These are phyloP conservation scores for Sphaeridia pumilis DNA, from an alignment of 2,888 invertebrate genomes.

Conservation along the genomic window DNA sequence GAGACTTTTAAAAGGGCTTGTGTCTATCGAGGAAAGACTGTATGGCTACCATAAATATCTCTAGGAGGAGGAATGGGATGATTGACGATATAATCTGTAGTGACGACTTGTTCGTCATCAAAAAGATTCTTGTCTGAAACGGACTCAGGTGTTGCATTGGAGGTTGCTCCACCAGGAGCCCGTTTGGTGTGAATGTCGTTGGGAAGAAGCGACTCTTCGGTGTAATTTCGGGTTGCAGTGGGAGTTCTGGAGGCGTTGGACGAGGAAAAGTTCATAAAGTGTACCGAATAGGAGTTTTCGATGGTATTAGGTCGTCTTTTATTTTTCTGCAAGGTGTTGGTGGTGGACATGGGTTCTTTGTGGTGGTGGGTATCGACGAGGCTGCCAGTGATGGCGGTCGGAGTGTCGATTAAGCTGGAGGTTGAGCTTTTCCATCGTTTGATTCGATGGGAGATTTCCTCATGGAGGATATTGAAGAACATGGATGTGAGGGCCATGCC, in stretches of 20 bases:
- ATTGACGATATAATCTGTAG: constrained; percentile 32
- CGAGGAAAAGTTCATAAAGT: constrained; percentile 36
- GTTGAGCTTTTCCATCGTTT: constrained; percentile 42
- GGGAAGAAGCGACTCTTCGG: constrained; percentile 34
- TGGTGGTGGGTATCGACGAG: not conserved
- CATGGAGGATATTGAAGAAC: constrained; percentile 81
- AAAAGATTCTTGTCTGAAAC: constrained; percentile 19
- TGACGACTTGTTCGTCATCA: constrained; percentile 32
- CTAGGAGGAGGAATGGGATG: constrained; percentile 35
- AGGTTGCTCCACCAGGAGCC: not conserved
- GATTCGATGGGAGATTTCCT: constrained; percentile 72
- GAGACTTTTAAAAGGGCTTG: not conserved
- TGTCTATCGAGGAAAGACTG: constrained; percentile 36
- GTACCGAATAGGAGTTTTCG: constrained; percentile 36
- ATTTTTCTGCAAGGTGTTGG: constrained; percentile 15
- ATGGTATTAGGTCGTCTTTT: constrained; percentile 33
- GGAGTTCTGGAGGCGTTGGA: constrained; percentile 16
- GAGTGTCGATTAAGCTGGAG: constrained; percentile 11
- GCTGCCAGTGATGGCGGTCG: not conserved
- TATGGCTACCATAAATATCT: constrained; percentile 35
- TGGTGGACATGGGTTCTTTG: constrained; percentile 1
- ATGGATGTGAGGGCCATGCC: constrained; percentile 79
- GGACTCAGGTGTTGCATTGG: constrained; percentile 20
- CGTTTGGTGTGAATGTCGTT: constrained; percentile 32
- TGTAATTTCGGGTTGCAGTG: constrained; percentile 32